phyloP scores from a whole-genome alignment of 2,888 invertebrate genomes.

The Maniola hyperantus region DNA sequence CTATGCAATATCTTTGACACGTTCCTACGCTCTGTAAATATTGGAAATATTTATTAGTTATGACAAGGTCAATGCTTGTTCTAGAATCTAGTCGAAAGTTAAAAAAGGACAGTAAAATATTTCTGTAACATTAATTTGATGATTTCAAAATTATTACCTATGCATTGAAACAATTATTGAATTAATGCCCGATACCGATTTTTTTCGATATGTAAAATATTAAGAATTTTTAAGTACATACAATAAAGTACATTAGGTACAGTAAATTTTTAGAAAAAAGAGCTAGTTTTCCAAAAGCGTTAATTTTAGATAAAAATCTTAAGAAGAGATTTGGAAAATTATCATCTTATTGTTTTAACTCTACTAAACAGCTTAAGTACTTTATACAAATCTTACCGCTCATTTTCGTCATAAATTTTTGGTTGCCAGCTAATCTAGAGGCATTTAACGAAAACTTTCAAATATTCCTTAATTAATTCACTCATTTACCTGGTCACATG shows the following conservation, averaged over 20 bases:
- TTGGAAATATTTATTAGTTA: no score
- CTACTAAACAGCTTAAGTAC: constrained; percentile 24
- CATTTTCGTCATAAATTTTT: background rate
- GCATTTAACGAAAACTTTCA: constrained; percentile 1
- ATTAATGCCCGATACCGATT: constrained; percentile 36
- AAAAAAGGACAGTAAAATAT: constrained; percentile 4
- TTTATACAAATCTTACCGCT: constrained; percentile 23
- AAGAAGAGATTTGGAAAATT: constrained; percentile 29
- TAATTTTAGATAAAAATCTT: constrained; percentile 30
- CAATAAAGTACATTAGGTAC: constrained; percentile 25
- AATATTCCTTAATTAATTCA: constrained; percentile 16
- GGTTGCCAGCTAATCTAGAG: background rate
- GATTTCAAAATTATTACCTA: constrained; percentile 41
- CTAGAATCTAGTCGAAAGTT: background rate
- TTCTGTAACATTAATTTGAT: background rate
- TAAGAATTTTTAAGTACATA: constrained; percentile 31
- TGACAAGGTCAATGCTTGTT: background rate
- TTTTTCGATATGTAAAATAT: constrained; percentile 39
- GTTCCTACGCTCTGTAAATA: no score
- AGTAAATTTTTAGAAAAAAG: constrained; percentile 36
- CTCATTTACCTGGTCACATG: constrained; percentile 25
- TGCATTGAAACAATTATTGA: constrained; percentile 44
- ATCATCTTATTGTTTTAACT: constrained; percentile 12
- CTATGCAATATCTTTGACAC: no score
- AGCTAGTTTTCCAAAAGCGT: constrained; percentile 34